Conservation (phyloP, 2,113 vertebrate species). For the Monarcha castaneiventris region DNA sequence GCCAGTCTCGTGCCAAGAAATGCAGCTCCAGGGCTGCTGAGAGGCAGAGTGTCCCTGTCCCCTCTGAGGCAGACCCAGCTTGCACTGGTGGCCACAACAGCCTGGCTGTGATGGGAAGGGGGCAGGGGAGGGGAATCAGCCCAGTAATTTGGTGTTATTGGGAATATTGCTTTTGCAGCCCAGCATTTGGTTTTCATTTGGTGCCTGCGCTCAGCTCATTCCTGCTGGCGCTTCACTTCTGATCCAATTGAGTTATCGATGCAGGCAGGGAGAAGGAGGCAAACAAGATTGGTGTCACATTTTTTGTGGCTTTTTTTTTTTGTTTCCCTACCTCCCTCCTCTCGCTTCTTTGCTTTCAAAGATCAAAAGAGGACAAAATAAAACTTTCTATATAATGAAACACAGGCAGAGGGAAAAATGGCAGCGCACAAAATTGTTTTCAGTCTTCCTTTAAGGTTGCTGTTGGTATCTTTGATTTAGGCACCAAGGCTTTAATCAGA, state of each 20-base stretch:
- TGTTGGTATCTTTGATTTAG: constrained; percentile 74
- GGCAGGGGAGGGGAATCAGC: constrained; percentile 21
- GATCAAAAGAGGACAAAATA: constrained; percentile 70
- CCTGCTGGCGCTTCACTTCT: constrained; percentile 46
- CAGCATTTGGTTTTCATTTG: constrained; percentile 59
- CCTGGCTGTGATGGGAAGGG: not conserved
- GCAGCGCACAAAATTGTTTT: constrained; percentile 68
- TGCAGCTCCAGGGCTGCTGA: not conserved
- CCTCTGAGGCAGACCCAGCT: not conserved
- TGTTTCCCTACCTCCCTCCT: not conserved
- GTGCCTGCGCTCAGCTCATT: not conserved
- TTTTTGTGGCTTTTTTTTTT: not conserved
- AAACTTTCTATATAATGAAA: constrained; percentile 66
- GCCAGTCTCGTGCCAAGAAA: not conserved
- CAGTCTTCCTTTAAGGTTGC: constrained; percentile 66
- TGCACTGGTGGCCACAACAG: not conserved
- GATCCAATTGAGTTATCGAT: constrained; percentile 52
- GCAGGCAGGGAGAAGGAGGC: constrained; percentile 26
- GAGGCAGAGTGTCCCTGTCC: not conserved
- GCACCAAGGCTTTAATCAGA: constrained; percentile 71
- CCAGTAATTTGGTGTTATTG: constrained; percentile 12
- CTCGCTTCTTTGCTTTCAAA: constrained; percentile 61
- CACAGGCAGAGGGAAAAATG: constrained; percentile 57
- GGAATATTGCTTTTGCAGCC: constrained; percentile 23
- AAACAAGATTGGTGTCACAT: constrained; percentile 51